Conservation (phyloP, 2,888 invertebrate species). For the Gortyna flavago region DNA sequence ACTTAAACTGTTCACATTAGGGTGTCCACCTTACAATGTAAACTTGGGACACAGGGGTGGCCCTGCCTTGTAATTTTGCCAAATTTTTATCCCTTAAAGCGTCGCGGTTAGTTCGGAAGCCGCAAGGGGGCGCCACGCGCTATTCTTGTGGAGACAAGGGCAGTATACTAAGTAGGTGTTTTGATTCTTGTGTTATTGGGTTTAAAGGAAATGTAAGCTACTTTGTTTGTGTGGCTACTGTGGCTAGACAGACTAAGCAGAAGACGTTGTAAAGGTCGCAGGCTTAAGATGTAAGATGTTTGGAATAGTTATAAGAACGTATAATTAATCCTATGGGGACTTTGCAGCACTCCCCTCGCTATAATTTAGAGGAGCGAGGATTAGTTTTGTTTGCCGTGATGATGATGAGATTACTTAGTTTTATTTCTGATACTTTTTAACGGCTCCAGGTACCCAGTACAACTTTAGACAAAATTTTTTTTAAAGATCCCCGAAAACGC, state of each 20-base stretch:
- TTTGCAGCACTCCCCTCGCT: not conserved
- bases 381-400: not conserved
- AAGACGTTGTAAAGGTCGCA: not conserved
- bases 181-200: conserved; percentile 72
- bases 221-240: conserved; percentile 2
- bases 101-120: conserved; percentile 77
- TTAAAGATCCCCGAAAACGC: no score
- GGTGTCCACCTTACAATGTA: conserved; percentile 89
- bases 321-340: not conserved
- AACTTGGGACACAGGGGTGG: conserved; percentile 83
- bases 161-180: conserved; percentile 80
- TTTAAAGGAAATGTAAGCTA: not conserved
- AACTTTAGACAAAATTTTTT: not conserved
- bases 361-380: no score
- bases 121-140: conserved; percentile 72
- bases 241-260: no score
- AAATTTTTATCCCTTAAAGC: conserved; percentile 87
- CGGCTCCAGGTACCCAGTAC: not conserved
- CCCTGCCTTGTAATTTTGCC: conserved; percentile 88
- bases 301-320: not conserved
- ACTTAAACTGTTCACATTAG: conserved; percentile 86
- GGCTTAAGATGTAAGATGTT: not conserved
- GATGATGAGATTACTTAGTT: not conserved
- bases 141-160: conserved; percentile 75
- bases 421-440: no score